Conservation (phyloP, 2,113 vertebrate genomes). For the Calypte anna region DNA sequence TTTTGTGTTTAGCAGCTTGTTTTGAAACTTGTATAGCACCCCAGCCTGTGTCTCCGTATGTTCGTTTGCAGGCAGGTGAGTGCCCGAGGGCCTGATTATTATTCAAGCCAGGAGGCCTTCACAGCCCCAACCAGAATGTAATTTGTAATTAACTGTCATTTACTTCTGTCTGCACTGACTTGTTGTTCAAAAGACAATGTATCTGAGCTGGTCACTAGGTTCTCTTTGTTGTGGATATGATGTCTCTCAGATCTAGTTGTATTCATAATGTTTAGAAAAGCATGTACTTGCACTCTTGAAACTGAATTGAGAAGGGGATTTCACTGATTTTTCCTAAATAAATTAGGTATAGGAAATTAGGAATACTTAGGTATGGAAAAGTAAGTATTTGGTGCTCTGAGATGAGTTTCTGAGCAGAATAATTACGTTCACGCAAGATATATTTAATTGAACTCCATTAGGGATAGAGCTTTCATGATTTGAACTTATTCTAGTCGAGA, state of each 20-base stretch:
- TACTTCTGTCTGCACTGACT: conserved; percentile 83
- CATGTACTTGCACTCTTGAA: conserved; percentile 57
- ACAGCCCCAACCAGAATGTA: conserved; percentile 81
- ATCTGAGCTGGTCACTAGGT: conserved; percentile 77
- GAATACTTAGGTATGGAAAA: conserved; percentile 34
- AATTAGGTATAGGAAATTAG: conserved; percentile 48
- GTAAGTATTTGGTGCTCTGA: conserved; percentile 9
- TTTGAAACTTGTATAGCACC: conserved; percentile 82
- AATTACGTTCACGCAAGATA: neutral
- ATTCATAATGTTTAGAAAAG: conserved; percentile 60
- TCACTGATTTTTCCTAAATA: conserved; percentile 50
- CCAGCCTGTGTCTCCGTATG: conserved; percentile 76
- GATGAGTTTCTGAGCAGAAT: neutral
- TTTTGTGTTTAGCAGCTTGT: conserved; percentile 86
- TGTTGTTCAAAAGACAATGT: conserved; percentile 81
- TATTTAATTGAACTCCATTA: conserved; percentile 7
- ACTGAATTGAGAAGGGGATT: conserved; percentile 35
- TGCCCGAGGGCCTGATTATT: conserved; percentile 83
- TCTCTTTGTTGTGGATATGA: conserved; percentile 78
- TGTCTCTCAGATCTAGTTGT: conserved; percentile 72
- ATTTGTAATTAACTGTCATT: conserved; percentile 91
- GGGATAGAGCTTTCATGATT: neutral
- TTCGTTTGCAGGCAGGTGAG: conserved; percentile 85
- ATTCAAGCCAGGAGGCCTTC: conserved; percentile 80
- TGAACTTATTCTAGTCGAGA: conserved; percentile 18